Evolutionary conservation across 2,888 invertebrate species (phyloP).

Genomic region (Agrotis segetum): DNA sequence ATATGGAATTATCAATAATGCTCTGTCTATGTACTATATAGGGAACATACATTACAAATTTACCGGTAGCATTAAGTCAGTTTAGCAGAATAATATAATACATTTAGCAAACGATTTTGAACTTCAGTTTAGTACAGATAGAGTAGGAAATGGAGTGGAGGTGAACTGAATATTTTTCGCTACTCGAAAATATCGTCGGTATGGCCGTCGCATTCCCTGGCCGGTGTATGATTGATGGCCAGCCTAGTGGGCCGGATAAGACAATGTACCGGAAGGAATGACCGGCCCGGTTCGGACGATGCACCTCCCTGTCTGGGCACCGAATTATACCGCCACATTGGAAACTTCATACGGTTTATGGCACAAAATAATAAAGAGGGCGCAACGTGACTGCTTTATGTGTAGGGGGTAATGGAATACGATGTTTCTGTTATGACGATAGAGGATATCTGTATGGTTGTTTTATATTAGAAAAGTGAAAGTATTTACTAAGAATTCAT

Average conservation of each 20-base stretch:
- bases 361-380: slow-evolving; percentile 59
- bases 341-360: slow-evolving; percentile 53
- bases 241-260: slow-evolving; percentile 78
- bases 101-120: slow-evolving; percentile 4
- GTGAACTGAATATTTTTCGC: slow-evolving; percentile 53
- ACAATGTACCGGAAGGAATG: slow-evolving; percentile 85
- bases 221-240: slow-evolving; percentile 77
- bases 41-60: slow-evolving; percentile 59
- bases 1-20: slow-evolving; percentile 57
- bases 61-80: slow-evolving; percentile 62
- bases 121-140: background rate
- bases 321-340: slow-evolving; percentile 57
- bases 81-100: slow-evolving; percentile 51
- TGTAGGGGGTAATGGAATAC: background rate
- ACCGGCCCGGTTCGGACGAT: slow-evolving; percentile 64
- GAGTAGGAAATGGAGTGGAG: slow-evolving; percentile 43
- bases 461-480: no score
- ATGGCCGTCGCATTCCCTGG: slow-evolving; percentile 63
- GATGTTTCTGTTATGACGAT: background rate
- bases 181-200: slow-evolving; percentile 63
- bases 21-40: slow-evolving; percentile 31
- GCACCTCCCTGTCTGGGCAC: slow-evolving; percentile 45
- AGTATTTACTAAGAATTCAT: no score
- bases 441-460: background rate
- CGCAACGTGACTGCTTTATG: slow-evolving; percentile 15